phyloP scores from a whole-genome alignment of 2,888 invertebrate species.

The Drosophila putrida region DNA sequence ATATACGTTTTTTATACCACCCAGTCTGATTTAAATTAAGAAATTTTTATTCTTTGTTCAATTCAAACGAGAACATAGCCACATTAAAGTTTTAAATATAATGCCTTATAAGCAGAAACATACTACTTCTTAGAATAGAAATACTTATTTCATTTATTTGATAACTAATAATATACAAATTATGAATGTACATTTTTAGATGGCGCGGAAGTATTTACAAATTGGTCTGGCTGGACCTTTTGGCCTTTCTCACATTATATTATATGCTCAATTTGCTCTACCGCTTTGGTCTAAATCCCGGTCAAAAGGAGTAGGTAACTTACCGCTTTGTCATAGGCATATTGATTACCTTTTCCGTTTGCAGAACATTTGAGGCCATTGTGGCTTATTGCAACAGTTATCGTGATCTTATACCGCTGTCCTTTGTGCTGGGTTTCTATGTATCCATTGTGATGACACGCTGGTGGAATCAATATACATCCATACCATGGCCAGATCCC shows the following conservation, averaged over 20 bases:
- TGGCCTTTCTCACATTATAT: conserved; percentile 92
- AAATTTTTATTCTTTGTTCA: too few relatives aligned
- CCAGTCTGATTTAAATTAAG: too few relatives aligned
- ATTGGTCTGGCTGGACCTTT: conserved; percentile 95
- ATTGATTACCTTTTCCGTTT: conserved; percentile 38
- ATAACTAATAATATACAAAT: neutral
- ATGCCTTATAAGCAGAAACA: too few relatives aligned
- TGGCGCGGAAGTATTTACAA: conserved; percentile 98
- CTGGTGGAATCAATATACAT: conserved; percentile 95
- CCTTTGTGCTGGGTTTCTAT: conserved; percentile 97
- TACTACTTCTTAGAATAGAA: too few relatives aligned
- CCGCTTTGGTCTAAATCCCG: conserved; percentile 89
- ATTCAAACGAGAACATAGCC: too few relatives aligned
- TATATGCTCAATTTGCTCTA: conserved; percentile 92
- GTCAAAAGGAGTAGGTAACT: conserved; percentile 89
- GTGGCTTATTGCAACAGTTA: conserved; percentile 94
- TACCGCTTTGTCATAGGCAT: neutral
- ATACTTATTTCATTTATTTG: too few relatives aligned
- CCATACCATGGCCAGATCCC: conserved; percentile 94
- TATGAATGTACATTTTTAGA: conserved; percentile 87
- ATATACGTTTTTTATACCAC: too few relatives aligned
- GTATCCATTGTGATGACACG: conserved; percentile 96
- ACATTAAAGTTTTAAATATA: too few relatives aligned
- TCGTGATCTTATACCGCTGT: conserved; percentile 94
- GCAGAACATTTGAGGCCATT: conserved; percentile 92